Conservation (phyloP, 1,140 invertebrate genomes). For the Pseudomyrmex flavicornis region DNA sequence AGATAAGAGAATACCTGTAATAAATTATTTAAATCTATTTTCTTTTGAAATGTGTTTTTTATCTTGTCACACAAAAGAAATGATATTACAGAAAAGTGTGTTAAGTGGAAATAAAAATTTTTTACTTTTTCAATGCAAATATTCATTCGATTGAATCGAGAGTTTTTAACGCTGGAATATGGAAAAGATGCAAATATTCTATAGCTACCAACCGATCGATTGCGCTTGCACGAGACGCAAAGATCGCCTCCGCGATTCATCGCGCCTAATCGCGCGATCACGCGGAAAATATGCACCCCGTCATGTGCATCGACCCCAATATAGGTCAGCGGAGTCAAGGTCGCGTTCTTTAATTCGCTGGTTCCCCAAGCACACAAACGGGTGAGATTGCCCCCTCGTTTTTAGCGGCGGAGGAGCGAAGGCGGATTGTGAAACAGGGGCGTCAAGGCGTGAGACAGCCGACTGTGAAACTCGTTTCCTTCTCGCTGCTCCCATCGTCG, state of each 20-base stretch:
- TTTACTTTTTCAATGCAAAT: too few species aligned
- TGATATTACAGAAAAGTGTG: too few species aligned
- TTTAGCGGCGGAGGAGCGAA: background rate
- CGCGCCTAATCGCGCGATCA: slow-evolving; percentile 50
- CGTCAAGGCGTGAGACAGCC: slow-evolving; percentile 58
- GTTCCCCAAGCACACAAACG: slow-evolving; percentile 59
- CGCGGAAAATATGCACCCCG: slow-evolving; percentile 48
- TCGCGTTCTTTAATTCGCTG: slow-evolving; percentile 72
- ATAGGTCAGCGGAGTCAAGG: slow-evolving; percentile 69
- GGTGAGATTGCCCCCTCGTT: slow-evolving; percentile 56
- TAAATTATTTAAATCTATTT: too few species aligned
- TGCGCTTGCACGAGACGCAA: background rate
- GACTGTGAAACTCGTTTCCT: slow-evolving; percentile 56
- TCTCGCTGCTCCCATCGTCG: background rate
- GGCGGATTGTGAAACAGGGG: background rate
- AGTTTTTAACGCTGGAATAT: background rate
- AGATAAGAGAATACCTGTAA: too few species aligned
- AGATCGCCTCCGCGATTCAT: background rate
- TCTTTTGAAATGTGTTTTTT: too few species aligned
- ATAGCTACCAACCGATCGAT: background rate
- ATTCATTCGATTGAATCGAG: background rate
- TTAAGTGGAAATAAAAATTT: too few species aligned
- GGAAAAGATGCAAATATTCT: background rate
- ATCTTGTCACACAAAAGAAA: too few species aligned
- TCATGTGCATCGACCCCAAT: slow-evolving; percentile 63